Evolutionary conservation across 2,797 vertebrate species (phyloP).

Genomic region (Anomalospiza imberbis): DNA sequence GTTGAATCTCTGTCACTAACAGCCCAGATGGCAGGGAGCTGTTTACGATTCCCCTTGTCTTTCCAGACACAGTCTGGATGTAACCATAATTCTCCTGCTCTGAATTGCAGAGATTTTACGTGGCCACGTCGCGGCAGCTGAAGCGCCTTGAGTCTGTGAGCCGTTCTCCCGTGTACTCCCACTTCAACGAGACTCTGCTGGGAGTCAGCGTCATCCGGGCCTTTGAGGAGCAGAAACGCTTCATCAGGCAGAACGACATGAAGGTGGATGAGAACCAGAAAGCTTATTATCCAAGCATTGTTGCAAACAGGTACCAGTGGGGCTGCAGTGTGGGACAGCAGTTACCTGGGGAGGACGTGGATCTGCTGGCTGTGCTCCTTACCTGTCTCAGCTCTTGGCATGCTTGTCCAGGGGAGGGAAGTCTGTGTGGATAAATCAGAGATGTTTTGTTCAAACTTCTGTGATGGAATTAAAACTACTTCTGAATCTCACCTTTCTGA

Average conservation of each 20-base stretch:
- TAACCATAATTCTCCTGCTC: not conserved
- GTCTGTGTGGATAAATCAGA: not conserved
- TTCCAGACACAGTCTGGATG: not conserved
- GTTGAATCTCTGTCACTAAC: not conserved
- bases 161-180: slow-evolving; percentile 92
- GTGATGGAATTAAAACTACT: not conserved
- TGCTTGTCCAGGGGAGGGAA: not conserved
- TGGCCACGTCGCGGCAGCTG: slow-evolving; percentile 92
- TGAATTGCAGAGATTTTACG: slow-evolving; percentile 86
- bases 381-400: not conserved
- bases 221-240: slow-evolving; percentile 87
- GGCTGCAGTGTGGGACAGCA: not conserved
- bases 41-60: not conserved
- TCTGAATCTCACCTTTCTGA: not conserved
- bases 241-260: slow-evolving; percentile 85
- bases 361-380: not conserved
- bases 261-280: slow-evolving; percentile 94
- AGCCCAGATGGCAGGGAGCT: not conserved
- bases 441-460: not conserved
- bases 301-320: slow-evolving; percentile 86
- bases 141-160: slow-evolving; percentile 93
- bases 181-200: slow-evolving; percentile 92
- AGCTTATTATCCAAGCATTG: slow-evolving; percentile 92
- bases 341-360: accelerated
- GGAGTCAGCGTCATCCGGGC: slow-evolving; percentile 92